These are phyloP conservation scores for Leucophenga varia DNA, from an alignment of 1,140 invertebrate species.

Conservation along the genomic window DNA sequence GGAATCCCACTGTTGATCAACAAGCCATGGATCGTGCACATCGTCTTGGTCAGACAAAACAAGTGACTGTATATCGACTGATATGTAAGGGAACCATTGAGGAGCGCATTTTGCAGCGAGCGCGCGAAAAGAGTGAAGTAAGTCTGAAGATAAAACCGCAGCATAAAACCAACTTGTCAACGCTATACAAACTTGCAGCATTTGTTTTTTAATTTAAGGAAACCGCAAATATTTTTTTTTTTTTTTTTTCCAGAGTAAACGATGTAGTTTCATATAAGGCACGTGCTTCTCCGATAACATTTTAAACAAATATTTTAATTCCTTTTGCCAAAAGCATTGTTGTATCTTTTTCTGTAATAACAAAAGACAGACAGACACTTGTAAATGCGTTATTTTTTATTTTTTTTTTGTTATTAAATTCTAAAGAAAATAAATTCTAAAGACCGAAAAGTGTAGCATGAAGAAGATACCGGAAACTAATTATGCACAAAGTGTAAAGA, in stretches of 20 bases:
- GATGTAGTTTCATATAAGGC: conserved; percentile 55
- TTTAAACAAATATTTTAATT: too few relatives aligned
- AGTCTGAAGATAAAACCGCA: conserved; percentile 15
- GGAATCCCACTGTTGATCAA: conserved; percentile 97
- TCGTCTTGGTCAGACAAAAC: conserved; percentile 83
- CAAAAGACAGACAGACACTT: too few relatives aligned
- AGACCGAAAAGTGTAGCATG: too few relatives aligned
- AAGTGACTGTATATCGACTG: conserved; percentile 89
- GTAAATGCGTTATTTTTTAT: too few relatives aligned
- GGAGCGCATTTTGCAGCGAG: conserved; percentile 85
- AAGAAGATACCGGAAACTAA: conserved; percentile 51
- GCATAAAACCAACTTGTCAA: conserved; percentile 1
- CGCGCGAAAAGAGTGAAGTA: conserved; percentile 88
- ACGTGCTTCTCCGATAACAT: conserved; percentile 36
- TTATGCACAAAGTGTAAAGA: too few relatives aligned
- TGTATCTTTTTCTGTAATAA: conserved; percentile 41
- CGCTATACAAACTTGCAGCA: background rate
- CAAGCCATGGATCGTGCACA: conserved; percentile 93
- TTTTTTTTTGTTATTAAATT: too few relatives aligned
- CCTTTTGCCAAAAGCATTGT: conserved; percentile 30
- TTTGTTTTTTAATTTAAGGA: conserved; percentile 21
- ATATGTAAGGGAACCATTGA: conserved; percentile 92
- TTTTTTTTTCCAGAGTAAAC: conserved; percentile 23
- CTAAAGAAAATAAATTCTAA: too few relatives aligned
- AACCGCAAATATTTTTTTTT: conserved; percentile 36